A percentile compares a stretch with the other conserved stretches of the same genome.
phyloP scores from a whole-genome alignment of 1,140 invertebrate genomes.

The Andrena cerasifolii region DNA sequence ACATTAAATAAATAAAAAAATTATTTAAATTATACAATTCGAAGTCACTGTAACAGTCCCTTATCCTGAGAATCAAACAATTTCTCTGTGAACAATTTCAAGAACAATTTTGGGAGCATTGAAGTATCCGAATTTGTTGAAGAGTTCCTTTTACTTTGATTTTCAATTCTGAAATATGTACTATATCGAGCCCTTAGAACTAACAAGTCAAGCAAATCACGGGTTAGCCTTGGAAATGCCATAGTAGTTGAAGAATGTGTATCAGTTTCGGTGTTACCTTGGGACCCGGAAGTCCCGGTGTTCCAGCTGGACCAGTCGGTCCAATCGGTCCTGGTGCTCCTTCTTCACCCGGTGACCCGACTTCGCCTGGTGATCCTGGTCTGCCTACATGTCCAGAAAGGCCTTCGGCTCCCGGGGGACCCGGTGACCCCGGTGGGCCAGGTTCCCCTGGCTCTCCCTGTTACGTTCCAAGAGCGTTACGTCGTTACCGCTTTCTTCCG shows the following conservation, averaged over 20 bases:
- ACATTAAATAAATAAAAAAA: too few relatives aligned
- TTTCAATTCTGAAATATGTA: too few relatives aligned
- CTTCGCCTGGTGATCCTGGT: slow-evolving; percentile 88
- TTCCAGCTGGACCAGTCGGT: slow-evolving; percentile 87
- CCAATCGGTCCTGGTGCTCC: slow-evolving; percentile 87
- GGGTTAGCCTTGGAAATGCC: too few relatives aligned
- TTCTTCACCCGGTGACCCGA: slow-evolving; percentile 86
- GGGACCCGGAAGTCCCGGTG: slow-evolving; percentile 85
- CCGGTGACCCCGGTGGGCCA: slow-evolving; percentile 93
- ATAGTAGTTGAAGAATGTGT: not conserved
- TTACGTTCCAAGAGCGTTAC: slow-evolving; percentile 70
- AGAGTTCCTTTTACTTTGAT: too few relatives aligned
- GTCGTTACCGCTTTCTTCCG: slow-evolving; percentile 68
- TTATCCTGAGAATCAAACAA: too few relatives aligned
- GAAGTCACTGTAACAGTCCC: too few relatives aligned
- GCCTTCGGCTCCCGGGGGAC: slow-evolving; percentile 89
- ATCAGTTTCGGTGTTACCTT: slow-evolving; percentile 84
- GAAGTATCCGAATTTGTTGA: too few relatives aligned
- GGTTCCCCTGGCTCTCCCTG: slow-evolving; percentile 96
- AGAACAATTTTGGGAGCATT: too few relatives aligned
- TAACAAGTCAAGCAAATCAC: too few relatives aligned
- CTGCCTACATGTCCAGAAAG: slow-evolving; percentile 92
- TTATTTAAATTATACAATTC: too few relatives aligned
- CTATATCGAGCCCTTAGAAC: too few relatives aligned
- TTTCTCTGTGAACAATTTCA: too few relatives aligned